Base-by-base conservation (phyloP, 2,113 vertebrate genomes). In the Xiphorhynchus elegans region DNA sequence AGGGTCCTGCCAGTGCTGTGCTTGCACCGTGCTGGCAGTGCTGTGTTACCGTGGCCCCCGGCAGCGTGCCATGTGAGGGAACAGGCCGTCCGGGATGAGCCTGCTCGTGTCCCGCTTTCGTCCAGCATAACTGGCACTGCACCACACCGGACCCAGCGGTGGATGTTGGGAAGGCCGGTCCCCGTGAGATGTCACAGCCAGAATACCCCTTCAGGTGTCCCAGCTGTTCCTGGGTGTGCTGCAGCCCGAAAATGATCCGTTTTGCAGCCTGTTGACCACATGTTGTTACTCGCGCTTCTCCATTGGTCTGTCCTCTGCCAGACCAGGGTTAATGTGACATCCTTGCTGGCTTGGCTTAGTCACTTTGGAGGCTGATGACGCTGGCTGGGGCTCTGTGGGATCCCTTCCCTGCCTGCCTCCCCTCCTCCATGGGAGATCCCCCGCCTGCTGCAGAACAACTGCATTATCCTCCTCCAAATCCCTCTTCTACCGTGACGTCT, bases 391-490 rank as follows among this genome's bases (percentile, higher is more conserved):
- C 58, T 44, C 49, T 47, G 20, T 37, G 4, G 6, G 40, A 77
- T 83, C 46, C 2, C 37, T 69, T 55, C 62, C 58, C 59, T 69
- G 33, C 56, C 47, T 40, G n/a, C 76, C 47, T 77, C 50, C 76
- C 66, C 39, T 87, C 21, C 56, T 81, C 40, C 0, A 0, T 42
- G 68, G 90, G 96, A 95, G 77, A 68, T 89, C 62, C 73, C 50
- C 83, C 0, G 35, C 40, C 49, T 69, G 37, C 60, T 2, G 2
- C 87, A 56, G n/a, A 87, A 26, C 88, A 33, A 47, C 91, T 67
- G 39, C 52, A 25, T 94, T 94, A 90, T 92, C 94, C 94, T 84
- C 29, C 60, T 86, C 82, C 82, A 96, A 93, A 95, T 95, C 91
- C 93, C 72, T 83, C 56, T 93, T 46, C 68, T 78, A 83, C 94